Conservation (phyloP, 2,113 vertebrate species). For the Sphyrna mokarran region DNA sequence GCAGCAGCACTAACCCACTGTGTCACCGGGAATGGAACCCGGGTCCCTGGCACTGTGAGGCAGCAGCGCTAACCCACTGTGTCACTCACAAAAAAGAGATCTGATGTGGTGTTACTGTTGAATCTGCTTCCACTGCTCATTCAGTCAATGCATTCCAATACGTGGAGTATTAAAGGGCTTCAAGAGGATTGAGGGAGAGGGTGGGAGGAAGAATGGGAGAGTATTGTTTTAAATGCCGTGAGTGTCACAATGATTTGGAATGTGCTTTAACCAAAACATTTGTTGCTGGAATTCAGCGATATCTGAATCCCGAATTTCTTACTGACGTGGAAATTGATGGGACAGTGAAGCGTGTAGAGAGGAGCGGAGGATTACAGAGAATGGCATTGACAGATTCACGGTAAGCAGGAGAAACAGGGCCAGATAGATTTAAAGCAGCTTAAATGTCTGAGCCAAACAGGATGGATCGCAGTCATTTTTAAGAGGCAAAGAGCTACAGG, state of each 20-base stretch:
- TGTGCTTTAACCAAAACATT: not conserved
- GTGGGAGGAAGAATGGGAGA: not conserved
- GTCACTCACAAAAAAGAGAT: too few relatives aligned
- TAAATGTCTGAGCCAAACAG: not conserved
- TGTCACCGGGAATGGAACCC: too few relatives aligned
- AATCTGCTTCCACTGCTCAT: not conserved
- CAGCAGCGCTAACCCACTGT: too few relatives aligned
- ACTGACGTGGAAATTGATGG: not conserved
- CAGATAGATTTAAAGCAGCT: not conserved
- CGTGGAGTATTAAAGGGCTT: not conserved
- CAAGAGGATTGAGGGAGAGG: too few relatives aligned
- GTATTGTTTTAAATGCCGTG: not conserved
- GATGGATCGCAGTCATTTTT: not conserved
- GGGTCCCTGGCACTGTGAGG: too few relatives aligned
- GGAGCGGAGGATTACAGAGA: too few relatives aligned
- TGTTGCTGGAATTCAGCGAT: too few relatives aligned
- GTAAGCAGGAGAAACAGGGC: not conserved
- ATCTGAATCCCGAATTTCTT: too few relatives aligned
- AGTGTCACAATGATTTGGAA: not conserved
- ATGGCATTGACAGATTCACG: not conserved
- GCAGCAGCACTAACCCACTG: too few relatives aligned
- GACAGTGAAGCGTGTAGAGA: not conserved
- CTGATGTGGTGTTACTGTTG: not conserved
- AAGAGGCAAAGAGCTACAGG: not conserved
- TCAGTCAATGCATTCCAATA: not conserved